Evolutionary conservation across 2,888 invertebrate species (phyloP).

Genomic region (Leucania comma): DNA sequence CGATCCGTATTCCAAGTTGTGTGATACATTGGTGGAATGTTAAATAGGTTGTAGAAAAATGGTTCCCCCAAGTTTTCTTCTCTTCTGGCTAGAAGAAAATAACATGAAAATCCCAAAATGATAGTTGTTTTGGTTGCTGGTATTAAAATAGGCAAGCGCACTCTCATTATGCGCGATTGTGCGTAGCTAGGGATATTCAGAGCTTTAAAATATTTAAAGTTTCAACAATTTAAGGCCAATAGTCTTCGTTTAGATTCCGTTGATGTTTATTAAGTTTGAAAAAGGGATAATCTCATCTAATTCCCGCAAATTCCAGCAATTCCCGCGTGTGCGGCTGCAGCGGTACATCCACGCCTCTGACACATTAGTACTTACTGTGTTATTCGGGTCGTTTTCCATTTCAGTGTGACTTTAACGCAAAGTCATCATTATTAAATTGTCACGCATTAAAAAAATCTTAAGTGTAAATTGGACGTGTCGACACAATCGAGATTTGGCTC

Average conservation of each 20-base stretch:
- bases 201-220: neutral
- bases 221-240: conserved; percentile 3
- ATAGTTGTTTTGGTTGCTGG: neutral
- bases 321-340: conserved; percentile 1
- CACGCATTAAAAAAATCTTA: conserved; percentile 82
- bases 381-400: conserved; percentile 90
- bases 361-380: conserved; percentile 85
- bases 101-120: neutral
- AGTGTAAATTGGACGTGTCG: conserved; percentile 78
- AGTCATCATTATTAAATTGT: conserved; percentile 86
- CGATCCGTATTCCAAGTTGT: neutral
- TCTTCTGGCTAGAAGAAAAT: conserved; percentile 1
- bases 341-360: conserved; percentile 12
- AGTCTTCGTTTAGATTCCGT: neutral
- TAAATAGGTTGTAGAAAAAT: neutral
- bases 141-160: neutral
- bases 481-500: conserved; percentile 89
- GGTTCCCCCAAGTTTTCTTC: neutral
- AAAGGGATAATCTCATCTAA: neutral
- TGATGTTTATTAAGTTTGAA: conserved; percentile 15
- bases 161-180: neutral
- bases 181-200: neutral
- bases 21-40: neutral
- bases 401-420: conserved; percentile 83
- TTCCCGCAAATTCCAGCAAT: neutral